Base-by-base conservation (phyloP, 2,113 vertebrate species). In the Gallinago jamesoni region DNA sequence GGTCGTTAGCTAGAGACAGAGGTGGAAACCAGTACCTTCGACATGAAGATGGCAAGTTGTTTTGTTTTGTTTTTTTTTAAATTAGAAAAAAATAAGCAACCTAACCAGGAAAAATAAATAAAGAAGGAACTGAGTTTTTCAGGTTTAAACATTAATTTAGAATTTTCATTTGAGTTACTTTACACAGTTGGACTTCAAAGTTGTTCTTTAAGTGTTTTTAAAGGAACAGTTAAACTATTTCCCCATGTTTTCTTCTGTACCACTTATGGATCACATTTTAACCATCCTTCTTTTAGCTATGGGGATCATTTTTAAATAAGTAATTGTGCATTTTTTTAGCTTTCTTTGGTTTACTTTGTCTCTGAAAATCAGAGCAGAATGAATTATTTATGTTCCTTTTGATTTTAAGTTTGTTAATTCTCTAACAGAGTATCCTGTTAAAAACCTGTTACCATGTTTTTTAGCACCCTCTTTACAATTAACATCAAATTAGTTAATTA, bases 21-120 rank as follows among this genome's bases (percentile, higher is more conserved):
- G 99, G 99, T 89, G 99, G 99, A 92, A 99, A 99, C 98, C 99
- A 99, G 96, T 99, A 99, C 96, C 99, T 99, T 52, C 99, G 99
- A 60, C 99, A 99, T 4, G 99, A 99, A 93, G 99, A 99, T 90
- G 99, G 99, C 99, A 98, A 98, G 98, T 97, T 97, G 28, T 84
- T 97, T 96, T 81, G 19, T 95, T 98, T 97, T 97, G 30, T n/a
- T 86, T 96, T 96, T 96, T 48, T 88, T 87, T 60, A 3, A 75
- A 62, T 62, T 80, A 27, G 41, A 37, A 89, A 91, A 86, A 64
- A 33, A 16, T 47, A 57, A 85, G 24, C 35, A 68, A 9, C 86
- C 9, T 64, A 35, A 75, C 76, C 5, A 27, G 14, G 41, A 62
- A 5, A 45, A 67, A 50, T 50, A 48, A 39, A 50, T 72, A 60